phyloP scores from a whole-genome alignment of 1,140 invertebrate genomes.

The Monochamus saltuarius region DNA sequence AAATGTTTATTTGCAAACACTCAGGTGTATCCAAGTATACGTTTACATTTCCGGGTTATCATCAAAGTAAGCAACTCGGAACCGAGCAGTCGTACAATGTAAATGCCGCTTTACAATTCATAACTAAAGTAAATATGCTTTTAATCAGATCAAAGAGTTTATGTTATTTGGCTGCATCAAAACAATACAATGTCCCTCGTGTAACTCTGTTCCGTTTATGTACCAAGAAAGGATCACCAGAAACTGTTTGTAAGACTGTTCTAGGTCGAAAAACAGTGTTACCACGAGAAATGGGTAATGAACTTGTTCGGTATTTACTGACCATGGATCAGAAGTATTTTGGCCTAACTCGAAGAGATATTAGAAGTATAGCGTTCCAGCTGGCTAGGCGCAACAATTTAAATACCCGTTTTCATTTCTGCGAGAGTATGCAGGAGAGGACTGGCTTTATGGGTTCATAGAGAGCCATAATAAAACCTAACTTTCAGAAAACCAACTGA shows the following conservation, averaged over 20 bases:
- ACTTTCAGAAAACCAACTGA: constrained; percentile 4
- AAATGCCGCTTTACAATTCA: too few relatives aligned
- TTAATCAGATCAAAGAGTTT: neutral
- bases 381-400: constrained; percentile 10
- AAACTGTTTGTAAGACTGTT: neutral
- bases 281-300: neutral
- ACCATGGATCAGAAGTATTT: constrained; percentile 17
- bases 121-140: too few relatives aligned
- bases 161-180: constrained; percentile 5
- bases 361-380: constrained; percentile 20
- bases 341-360: constrained; percentile 17
- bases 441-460: constrained; percentile 11
- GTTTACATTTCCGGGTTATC: too few relatives aligned
- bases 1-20: too few relatives aligned
- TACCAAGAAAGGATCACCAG: neutral
- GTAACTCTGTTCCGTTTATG: too few relatives aligned
- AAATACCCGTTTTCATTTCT: constrained; percentile 14
- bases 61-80: too few relatives aligned
- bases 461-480: constrained; percentile 12
- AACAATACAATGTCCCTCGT: neutral
- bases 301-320: constrained; percentile 6
- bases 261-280: neutral
- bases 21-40: too few relatives aligned
- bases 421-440: constrained; percentile 11
- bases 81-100: too few relatives aligned